phyloP scores from a whole-genome alignment of 2,797 vertebrate species.

The Potorous gilbertii region DNA sequence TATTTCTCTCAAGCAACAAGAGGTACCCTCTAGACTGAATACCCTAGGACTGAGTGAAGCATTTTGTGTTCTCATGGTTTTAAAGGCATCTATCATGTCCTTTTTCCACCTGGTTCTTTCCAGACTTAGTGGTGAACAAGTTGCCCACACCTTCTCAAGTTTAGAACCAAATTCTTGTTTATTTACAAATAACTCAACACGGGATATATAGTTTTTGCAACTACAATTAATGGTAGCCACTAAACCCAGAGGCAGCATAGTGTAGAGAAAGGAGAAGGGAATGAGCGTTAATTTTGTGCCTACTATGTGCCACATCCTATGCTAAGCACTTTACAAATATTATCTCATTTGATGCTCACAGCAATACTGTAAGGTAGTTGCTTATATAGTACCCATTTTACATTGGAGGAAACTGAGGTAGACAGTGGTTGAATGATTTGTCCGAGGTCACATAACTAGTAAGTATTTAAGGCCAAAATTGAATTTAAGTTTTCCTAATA shows the following conservation, averaged over 20 bases:
- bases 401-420: neutral
- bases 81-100: neutral
- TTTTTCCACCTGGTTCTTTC: neutral
- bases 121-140: neutral
- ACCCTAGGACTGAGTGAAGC: too few relatives aligned
- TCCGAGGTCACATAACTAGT: neutral
- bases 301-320: neutral
- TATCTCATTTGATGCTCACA: neutral
- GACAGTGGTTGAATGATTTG: neutral
- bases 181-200: neutral
- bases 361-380: neutral
- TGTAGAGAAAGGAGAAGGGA: neutral
- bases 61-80: neutral
- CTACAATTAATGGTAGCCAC: neutral
- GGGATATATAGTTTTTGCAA: neutral
- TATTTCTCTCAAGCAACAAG: too few relatives aligned
- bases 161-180: rapidly evolving
- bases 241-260: neutral
- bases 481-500: neutral
- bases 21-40: too few relatives aligned
- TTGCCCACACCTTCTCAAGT: neutral
- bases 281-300: neutral
- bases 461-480: neutral
- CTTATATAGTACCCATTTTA: neutral
- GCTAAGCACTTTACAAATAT: neutral